Base-by-base conservation (phyloP, 2,113 vertebrate genomes). In the Chroicocephalus ridibundus region DNA sequence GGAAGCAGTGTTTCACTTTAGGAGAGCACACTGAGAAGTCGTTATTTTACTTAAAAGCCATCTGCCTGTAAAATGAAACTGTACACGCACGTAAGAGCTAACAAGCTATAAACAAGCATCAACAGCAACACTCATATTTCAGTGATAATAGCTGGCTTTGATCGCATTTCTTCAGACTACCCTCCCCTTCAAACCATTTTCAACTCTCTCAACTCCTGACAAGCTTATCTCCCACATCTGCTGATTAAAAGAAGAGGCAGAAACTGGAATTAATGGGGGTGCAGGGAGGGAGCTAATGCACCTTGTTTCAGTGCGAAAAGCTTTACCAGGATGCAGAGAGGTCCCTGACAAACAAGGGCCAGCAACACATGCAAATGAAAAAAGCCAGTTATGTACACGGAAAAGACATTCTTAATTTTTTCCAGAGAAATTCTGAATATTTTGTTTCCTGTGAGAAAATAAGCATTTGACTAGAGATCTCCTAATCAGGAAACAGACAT, bases 361-460 rank as follows among this genome's bases (percentile, higher is more conserved):
- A 83, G 75, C 32, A 87, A 92, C 55, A 86, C 0, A 0, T 62
- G 69, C 60, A 86, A 80, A 75, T 25, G 46, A 86, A 94, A 84
- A 57, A 78, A 60, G 7, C 2, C 38, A 49, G 38, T 42, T 89
- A 82, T 34, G 32, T 25, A 64, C 46, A 40, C 1, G 3, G 69
- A 92, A 94, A 94, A 90, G 6, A 22, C 70, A 88, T 58, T 76
- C 51, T 75, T 76, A 66, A 71, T 25, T 79, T 93, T 91, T 95
- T 94, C 86, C 91, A 95, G 89, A 82, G 13, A 90, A 93, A 90
- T 95, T 88, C 75, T 74, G 78, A 91, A 70, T 70, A 91, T 46
- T 94, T 93, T 86, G 55, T 94, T 91, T 90, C 71, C 93, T 86
- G 68, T 82, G 84, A 91, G 64, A 94, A 95, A 93, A 89, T 32